Conservation (phyloP, 2,797 vertebrate species). For the Aulostomus chinensis region DNA sequence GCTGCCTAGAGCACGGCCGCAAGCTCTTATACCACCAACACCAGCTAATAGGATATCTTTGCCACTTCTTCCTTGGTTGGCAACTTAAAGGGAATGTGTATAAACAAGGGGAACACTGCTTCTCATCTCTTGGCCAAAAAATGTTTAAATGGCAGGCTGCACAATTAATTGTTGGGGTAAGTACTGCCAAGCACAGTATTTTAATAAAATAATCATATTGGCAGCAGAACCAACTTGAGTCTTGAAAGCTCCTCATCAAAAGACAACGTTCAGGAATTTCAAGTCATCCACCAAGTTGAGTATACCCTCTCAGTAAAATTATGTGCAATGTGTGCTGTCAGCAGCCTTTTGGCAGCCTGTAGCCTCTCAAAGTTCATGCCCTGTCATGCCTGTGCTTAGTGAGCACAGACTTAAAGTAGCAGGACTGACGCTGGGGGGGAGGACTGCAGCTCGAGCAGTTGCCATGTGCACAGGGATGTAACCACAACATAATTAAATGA, state of each 20-base stretch:
- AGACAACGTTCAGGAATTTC: slow-evolving; percentile 15
- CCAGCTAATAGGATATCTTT: slow-evolving; percentile 47
- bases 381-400: slow-evolving; percentile 74
- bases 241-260: background rate
- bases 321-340: slow-evolving; percentile 61
- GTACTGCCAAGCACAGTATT: background rate
- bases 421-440: slow-evolving; percentile 51
- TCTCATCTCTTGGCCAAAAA: background rate
- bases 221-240: background rate
- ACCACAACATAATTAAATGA: slow-evolving; percentile 65
- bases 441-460: slow-evolving; percentile 52
- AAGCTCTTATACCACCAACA: slow-evolving; percentile 57
- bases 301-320: slow-evolving; percentile 57
- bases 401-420: slow-evolving; percentile 73
- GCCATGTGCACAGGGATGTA: slow-evolving; percentile 64
- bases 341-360: slow-evolving; percentile 60
- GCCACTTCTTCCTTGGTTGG: slow-evolving; percentile 19
- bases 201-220: background rate
- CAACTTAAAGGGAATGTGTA: slow-evolving; percentile 13
- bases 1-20: slow-evolving; percentile 66
- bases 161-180: slow-evolving; percentile 9
- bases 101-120: background rate
- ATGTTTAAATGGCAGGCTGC: slow-evolving; percentile 8
- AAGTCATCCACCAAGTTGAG: slow-evolving; percentile 31
- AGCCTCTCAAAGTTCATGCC: slow-evolving; percentile 69